Base-by-base conservation (phyloP, 2,797 vertebrate species). In the Urophycis tenuis region DNA sequence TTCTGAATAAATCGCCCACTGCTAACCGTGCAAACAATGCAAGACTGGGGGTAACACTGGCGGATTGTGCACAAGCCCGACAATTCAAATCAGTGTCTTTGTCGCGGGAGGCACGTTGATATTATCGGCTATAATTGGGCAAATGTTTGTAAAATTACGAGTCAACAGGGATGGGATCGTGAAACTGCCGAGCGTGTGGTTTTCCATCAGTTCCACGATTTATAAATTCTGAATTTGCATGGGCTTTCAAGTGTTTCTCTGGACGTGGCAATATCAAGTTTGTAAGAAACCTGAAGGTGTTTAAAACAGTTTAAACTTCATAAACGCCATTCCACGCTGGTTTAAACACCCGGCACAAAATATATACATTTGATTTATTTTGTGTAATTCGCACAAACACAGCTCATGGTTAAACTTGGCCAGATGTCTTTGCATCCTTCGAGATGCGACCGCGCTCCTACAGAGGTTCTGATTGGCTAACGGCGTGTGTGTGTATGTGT, bases 1-100 rank as follows among this genome's bases (percentile, higher is more conserved):
- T 30, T 71, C 69, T 71, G 69, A 31, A 71, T 33, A 71, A 71
- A 73, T 73, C 72, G 12, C 72, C 36, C 69, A 71, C 69, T 19
- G 69, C 29, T 33, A 71, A 33, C 69, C 10, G 30, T 33, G 31
- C 69, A 33, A 71, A 71, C 69, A 71, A 71, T 71, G 11, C 69
- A 33, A 32, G 69, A 60, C 53, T 25, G 53, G 53, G 53, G 10
- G n/a, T n/a, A 19, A 53, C 45, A 22, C 45, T 25, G 29, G 60
- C 60, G 29, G 60, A 67, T 30, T n/a, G 4, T 29, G 60, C 69
- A 32, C 32, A 33, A 31, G 30, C 67, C 67, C 67, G 29, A 31
- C 67, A 71, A 71, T 33, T 70, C 69, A 71, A 32, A 71, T 71
- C 30, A 9, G 32, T 71, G 6, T 71, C 32, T 71, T 71, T 71